Percentiles rank a stretch among this genome's conserved stretches.
phyloP scores from a whole-genome alignment of 92 coral and sea anemone species.

The Anthopleura xanthogrammica region DNA sequence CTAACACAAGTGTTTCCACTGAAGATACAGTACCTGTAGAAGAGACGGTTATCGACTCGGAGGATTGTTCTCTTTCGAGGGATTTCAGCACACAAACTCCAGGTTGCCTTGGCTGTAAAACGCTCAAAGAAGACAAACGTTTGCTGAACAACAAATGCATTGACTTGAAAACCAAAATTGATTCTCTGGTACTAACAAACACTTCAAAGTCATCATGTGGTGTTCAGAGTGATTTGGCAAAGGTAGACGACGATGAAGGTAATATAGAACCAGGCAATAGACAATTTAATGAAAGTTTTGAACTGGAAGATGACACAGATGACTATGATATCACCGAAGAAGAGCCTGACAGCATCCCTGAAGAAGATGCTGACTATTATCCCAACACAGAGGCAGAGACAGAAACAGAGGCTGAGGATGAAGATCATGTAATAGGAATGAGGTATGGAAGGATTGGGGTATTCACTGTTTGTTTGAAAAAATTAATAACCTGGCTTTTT shows the following conservation, averaged over 20 bases:
- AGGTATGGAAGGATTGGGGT: too few species aligned
- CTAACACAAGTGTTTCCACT: neutral
- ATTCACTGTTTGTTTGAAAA: too few species aligned
- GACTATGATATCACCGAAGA: too few species aligned
- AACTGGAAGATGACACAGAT: too few species aligned
- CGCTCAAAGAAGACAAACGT: neutral
- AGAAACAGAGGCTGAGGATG: too few species aligned
- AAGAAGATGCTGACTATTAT: too few species aligned
- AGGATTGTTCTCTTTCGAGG: too few species aligned
- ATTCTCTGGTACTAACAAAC: neutral
- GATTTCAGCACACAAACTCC: neutral
- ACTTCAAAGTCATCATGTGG: neutral
- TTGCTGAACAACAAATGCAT: neutral
- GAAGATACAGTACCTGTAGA: neutral
- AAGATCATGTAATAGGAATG: too few species aligned
- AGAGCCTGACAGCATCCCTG: too few species aligned
- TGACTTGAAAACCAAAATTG: neutral
- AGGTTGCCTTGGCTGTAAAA: slow-evolving; percentile 2
- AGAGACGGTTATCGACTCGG: neutral
- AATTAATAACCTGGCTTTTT: too few species aligned
- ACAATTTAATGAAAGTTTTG: too few species aligned
- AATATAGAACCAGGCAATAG: neutral
- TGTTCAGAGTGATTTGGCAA: neutral
- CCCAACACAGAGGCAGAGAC: too few species aligned
- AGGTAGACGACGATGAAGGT: neutral